Evolutionary conservation across 2,797 vertebrate species (phyloP).

Genomic region (Micromesistius poutassou): DNA sequence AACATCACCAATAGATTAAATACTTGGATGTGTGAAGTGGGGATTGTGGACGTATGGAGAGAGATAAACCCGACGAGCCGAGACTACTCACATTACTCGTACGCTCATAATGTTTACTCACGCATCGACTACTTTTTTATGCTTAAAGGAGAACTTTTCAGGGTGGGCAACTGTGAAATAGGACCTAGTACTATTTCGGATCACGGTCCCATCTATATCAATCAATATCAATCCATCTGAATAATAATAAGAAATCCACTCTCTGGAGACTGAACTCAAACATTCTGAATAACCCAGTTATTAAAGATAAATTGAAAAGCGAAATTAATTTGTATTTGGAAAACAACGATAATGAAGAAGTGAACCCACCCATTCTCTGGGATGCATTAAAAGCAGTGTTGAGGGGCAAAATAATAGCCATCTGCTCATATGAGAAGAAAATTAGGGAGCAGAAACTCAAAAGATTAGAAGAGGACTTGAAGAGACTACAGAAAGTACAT

Average conservation of each 20-base stretch:
- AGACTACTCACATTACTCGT: constrained; percentile 8
- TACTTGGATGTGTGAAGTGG: no score
- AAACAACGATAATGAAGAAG: constrained; percentile 22
- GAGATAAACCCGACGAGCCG: background rate
- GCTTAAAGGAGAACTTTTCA: constrained; percentile 8
- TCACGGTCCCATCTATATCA: background rate
- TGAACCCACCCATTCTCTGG: constrained; percentile 16
- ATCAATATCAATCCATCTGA: background rate
- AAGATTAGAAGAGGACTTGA: no score
- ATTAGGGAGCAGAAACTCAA: background rate
- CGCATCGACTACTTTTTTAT: constrained; percentile 19
- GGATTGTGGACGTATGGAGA: constrained; percentile 21
- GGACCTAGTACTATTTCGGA: constrained; percentile 19
- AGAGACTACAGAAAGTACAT: no score
- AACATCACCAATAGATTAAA: no score
- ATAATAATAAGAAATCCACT: constrained; percentile 3
- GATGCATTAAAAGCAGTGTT: constrained; percentile 26
- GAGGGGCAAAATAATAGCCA: constrained; percentile 27
- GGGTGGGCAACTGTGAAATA: constrained; percentile 9
- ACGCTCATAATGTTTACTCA: constrained; percentile 1
- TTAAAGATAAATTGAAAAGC: constrained; percentile 5
- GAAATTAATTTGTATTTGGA: constrained; percentile 26
- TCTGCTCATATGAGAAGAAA: constrained; percentile 19
- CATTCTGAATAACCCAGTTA: constrained; percentile 9
- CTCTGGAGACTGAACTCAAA: constrained; percentile 26